Evolutionary conservation across 2,888 invertebrate genomes (phyloP), one percentile per base, ranked within the genome.

Genomic region (Prosopocoilus inquinatus): DNA sequence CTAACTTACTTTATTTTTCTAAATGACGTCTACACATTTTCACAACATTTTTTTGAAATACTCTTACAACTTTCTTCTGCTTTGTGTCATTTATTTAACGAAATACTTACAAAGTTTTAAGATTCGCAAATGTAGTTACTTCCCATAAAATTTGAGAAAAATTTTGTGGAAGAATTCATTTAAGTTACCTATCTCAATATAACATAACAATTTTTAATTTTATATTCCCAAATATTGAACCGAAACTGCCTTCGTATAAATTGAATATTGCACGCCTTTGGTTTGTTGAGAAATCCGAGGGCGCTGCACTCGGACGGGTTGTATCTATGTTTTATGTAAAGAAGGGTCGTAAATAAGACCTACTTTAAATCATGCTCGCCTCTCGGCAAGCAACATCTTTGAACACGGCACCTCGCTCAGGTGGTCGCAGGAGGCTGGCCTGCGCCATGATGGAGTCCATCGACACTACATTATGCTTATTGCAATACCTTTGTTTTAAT

Each of bases 311-410:
- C 72, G 53, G 61, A 64, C 69, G 69, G 67, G 64, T 67, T 70
- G 72, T 70, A 71, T 73, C 71, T 74, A 73, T 75, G 74, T 75
- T 73, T 74, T 71, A 75, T 75, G 74, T 72, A 73, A 52, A 75
- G 71, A 62, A 73, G 74, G 65, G 67, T 65, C 72, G 66, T 75
- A 74, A 75, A 75, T 75, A 73, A 71, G 65, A 69, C 62, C 72
- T 67, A 71, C 69, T 74, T 73, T 75, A 75, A 75, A 75, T 75
- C 74, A 75, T 73, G 74, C 69, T 69, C 70, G 67, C 68, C 71
- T 70, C 70, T 70, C 65, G 68, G 70, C 70, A 64, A 70, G 70
- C 70, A 64, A 70, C 72, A 73, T 71, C 71, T 72, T 53, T 57
- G 65, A 65, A 71, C 71, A 70, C 71, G 69, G 71, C 72, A 73